Percentiles rank a stretch among this genome's conserved stretches.
These are phyloP conservation scores for Apostichopus californicus DNA, from an alignment of 35 echinoderm and acorn worm genomes.

Conservation along the genomic window DNA sequence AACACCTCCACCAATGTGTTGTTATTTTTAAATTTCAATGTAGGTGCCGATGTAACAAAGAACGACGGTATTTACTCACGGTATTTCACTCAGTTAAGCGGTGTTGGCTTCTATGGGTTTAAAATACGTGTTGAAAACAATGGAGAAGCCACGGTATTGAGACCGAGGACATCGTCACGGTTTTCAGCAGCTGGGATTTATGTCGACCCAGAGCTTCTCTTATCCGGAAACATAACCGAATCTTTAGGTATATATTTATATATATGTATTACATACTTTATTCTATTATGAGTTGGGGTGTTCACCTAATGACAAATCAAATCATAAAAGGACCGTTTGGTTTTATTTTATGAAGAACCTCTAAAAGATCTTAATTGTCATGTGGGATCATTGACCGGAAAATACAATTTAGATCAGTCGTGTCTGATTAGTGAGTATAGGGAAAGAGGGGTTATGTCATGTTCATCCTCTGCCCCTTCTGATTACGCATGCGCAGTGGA, in stretches of 20 bases:
- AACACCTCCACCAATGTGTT: too few relatives aligned
- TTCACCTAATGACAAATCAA: not conserved
- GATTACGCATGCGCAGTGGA: too few relatives aligned
- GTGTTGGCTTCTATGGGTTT: slow-evolving; percentile 13
- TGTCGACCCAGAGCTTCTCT: not conserved
- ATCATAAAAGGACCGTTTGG: not conserved
- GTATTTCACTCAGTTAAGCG: slow-evolving; percentile 36
- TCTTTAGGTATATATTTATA: too few relatives aligned
- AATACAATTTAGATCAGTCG: too few relatives aligned
- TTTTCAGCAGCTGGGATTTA: slow-evolving; percentile 12
- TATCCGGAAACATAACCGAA: slow-evolving; percentile 2
- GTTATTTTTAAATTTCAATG: not conserved
- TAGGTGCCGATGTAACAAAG: slow-evolving; percentile 32
- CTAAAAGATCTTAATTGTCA: too few relatives aligned
- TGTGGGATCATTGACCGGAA: too few relatives aligned
- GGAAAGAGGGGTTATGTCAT: too few relatives aligned
- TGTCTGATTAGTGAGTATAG: too few relatives aligned
- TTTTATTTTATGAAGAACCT: too few relatives aligned
- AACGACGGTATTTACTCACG: slow-evolving; percentile 40
- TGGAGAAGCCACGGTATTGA: slow-evolving; percentile 14
- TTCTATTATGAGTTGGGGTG: not conserved
- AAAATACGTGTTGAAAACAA: slow-evolving; percentile 38
- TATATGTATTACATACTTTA: too few relatives aligned
- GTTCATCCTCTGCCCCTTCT: too few relatives aligned
- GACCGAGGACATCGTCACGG: not conserved